phyloP scores from a whole-genome alignment of 2,113 vertebrate species.

The Copsychus sechellarum region DNA sequence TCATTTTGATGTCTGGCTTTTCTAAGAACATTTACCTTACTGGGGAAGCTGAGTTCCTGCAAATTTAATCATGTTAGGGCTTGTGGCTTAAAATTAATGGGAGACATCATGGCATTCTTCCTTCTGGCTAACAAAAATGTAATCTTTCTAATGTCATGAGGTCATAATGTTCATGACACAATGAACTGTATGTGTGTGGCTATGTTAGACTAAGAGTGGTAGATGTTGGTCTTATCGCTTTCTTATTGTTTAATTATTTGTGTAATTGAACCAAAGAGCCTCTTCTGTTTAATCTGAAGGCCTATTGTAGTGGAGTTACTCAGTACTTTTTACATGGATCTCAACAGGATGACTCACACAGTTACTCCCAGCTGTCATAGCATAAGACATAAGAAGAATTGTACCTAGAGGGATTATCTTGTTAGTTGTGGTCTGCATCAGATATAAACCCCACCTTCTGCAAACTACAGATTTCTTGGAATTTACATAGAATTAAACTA shows the following conservation, averaged over 20 bases:
- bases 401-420: neutral
- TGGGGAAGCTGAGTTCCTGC: neutral
- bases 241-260: conserved; percentile 33
- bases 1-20: neutral
- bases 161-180: neutral
- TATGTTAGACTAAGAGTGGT: neutral
- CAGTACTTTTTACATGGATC: neutral
- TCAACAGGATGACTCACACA: neutral
- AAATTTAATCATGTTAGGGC: neutral
- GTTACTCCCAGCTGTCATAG: neutral
- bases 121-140: neutral
- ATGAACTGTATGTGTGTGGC: neutral
- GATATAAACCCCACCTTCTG: conserved; percentile 33
- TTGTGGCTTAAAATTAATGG: neutral
- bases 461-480: conserved; percentile 58
- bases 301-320: neutral
- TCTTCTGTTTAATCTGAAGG: conserved; percentile 6
- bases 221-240: neutral
- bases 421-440: neutral
- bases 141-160: neutral
- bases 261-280: neutral
- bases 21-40: neutral
- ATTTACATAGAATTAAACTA: conserved; percentile 72
- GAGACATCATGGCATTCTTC: neutral
- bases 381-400: neutral